Evolutionary conservation across 2,113 vertebrate genomes (phyloP).

Genomic region (Datnioides undecimradiatus): DNA sequence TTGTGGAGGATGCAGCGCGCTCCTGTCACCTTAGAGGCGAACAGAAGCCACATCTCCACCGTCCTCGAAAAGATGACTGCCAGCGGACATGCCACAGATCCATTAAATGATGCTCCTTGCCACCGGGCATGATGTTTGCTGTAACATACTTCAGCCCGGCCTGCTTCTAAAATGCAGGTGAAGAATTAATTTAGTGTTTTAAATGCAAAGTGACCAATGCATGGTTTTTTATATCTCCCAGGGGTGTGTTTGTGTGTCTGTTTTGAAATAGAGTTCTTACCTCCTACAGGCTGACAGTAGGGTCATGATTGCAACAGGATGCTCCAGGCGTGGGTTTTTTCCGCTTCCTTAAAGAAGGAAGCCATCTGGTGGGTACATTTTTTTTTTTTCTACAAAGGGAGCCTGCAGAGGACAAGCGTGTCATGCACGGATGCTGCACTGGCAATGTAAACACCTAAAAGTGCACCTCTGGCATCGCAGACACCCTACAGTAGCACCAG

Average conservation of each 20-base stretch:
- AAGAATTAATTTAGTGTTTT: background rate
- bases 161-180: constrained; percentile 10
- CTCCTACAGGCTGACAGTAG: constrained; percentile 41
- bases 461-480: constrained; percentile 24
- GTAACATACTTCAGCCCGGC: background rate
- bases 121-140: constrained; percentile 18
- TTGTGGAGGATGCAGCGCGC: constrained; percentile 22
- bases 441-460: constrained; percentile 22
- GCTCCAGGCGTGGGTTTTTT: constrained; percentile 7
- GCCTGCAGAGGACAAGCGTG: background rate
- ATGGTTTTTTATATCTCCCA: background rate
- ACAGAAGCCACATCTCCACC: constrained; percentile 8
- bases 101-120: background rate
- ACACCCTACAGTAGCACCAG: background rate
- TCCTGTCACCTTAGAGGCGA: constrained; percentile 30
- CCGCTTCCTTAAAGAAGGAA: constrained; percentile 18
- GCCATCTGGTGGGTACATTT: constrained; percentile 9
- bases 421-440: background rate
- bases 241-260: constrained; percentile 1
- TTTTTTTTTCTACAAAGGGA: background rate
- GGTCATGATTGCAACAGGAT: constrained; percentile 27
- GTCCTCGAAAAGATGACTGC: constrained; percentile 11
- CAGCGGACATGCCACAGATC: constrained; percentile 25
- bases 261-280: constrained; percentile 20
- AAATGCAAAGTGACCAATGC: constrained; percentile 6